A percentile compares a stretch with the other conserved stretches of the same genome.
Evolutionary conservation across 2,113 vertebrate species (phyloP).

Genomic region (Turnix velox): DNA sequence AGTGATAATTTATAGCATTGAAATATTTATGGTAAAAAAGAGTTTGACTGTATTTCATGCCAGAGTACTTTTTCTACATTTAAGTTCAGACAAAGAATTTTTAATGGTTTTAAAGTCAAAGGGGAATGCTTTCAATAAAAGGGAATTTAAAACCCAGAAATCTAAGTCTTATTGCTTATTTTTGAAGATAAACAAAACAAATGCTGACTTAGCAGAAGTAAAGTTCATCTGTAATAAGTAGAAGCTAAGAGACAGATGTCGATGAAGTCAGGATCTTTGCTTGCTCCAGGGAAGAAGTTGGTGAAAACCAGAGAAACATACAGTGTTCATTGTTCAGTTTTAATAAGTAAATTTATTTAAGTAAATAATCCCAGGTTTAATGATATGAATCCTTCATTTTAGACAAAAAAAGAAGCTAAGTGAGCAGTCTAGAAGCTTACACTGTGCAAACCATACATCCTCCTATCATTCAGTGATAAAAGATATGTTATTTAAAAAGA

Average conservation of each 20-base stretch:
- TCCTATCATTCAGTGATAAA: background rate
- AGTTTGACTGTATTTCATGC: background rate
- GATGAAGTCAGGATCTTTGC: background rate
- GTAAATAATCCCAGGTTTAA: background rate
- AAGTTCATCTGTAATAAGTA: background rate
- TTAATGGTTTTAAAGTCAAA: background rate
- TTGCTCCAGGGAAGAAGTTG: background rate
- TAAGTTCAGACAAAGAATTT: background rate
- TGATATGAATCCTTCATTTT: background rate
- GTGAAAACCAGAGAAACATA: background rate
- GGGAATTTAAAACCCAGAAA: background rate
- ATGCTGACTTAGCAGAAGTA: background rate
- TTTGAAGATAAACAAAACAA: slow-evolving; percentile 12
- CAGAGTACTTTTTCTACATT: background rate
- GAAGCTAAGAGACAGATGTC: slow-evolving; percentile 7
- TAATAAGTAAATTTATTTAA: no score
- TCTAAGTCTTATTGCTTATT: background rate
- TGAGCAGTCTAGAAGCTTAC: background rate
- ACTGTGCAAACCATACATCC: background rate
- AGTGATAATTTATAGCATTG: background rate
- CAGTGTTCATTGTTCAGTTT: background rate
- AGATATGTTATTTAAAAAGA: background rate
- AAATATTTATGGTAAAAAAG: background rate
- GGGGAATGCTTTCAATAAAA: background rate
- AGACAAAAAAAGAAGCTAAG: background rate